Conservation (phyloP, 2,797 vertebrate genomes). For the Tokudaia muenninki region DNA sequence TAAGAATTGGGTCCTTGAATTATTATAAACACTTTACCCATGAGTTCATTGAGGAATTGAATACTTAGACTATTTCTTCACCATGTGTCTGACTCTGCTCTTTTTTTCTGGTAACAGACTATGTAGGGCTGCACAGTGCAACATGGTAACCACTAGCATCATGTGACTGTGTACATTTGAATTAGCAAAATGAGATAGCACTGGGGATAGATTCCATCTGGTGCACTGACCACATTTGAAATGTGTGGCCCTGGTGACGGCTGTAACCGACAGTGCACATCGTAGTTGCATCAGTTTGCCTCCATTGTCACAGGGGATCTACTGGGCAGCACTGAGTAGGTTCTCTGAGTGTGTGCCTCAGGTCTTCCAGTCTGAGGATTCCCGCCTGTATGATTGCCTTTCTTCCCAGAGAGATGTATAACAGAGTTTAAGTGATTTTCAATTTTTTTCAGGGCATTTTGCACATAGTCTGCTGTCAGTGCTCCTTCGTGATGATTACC, state of each 20-base stretch:
- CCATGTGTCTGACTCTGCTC: background rate
- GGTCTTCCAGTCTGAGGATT: background rate
- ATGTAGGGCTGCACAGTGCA: background rate
- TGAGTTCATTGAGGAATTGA: conserved; percentile 56
- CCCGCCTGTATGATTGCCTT: conserved; percentile 30
- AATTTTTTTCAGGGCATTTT: background rate
- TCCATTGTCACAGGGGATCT: background rate
- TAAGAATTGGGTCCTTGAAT: background rate
- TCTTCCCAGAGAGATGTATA: conserved; percentile 7
- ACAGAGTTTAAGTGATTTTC: conserved; percentile 25
- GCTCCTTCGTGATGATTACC: conserved; percentile 54
- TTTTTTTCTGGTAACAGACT: conserved; percentile 48
- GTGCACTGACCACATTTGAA: background rate
- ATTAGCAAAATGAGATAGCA: conserved; percentile 17
- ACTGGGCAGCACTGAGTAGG: background rate
- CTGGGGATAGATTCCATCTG: background rate
- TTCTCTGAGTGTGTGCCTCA: background rate
- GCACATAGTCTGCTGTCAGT: conserved; percentile 58
- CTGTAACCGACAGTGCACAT: background rate
- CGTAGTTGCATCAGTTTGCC: background rate
- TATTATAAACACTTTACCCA: background rate
- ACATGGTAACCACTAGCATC: background rate
- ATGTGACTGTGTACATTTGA: conserved; percentile 3
- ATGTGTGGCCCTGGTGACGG: background rate
- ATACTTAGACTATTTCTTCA: background rate